Conservation (phyloP, 2,888 invertebrate species). For the Uloborus plumipes region DNA sequence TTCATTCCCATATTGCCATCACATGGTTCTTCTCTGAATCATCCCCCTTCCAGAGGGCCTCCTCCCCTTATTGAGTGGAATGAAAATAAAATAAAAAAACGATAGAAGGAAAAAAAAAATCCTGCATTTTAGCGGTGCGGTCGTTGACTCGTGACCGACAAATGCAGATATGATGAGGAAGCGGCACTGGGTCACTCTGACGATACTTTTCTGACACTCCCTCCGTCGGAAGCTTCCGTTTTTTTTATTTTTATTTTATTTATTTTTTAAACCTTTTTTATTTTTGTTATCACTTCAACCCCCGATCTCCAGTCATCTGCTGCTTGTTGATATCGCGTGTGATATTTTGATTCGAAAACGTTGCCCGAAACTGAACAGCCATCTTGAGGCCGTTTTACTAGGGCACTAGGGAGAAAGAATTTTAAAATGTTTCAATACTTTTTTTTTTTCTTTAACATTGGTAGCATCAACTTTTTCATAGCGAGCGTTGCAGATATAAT, state of each 20-base stretch:
- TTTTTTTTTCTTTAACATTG: too few species aligned
- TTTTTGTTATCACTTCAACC: background rate
- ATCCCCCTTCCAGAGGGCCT: background rate
- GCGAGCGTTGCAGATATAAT: too few species aligned
- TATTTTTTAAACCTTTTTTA: too few species aligned
- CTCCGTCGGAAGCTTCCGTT: slow-evolving; percentile 14
- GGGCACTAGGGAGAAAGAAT: too few species aligned
- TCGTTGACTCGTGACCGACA: slow-evolving; percentile 61
- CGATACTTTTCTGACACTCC: slow-evolving; percentile 34
- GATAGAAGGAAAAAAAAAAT: slow-evolving; percentile 13
- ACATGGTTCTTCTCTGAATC: too few species aligned
- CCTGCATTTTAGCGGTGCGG: slow-evolving; percentile 26
- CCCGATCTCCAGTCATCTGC: slow-evolving; percentile 12
- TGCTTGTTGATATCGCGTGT: slow-evolving; percentile 6
- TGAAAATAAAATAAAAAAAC: background rate
- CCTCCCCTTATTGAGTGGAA: background rate
- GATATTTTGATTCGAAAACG: too few species aligned
- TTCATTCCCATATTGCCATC: too few species aligned
- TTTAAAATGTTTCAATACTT: too few species aligned
- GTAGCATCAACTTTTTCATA: too few species aligned
- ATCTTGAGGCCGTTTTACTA: too few species aligned
- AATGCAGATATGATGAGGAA: slow-evolving; percentile 58
- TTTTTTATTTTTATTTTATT: background rate
- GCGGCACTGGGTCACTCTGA: slow-evolving; percentile 60
- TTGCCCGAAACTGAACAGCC: too few species aligned